These are phyloP conservation scores for Drosophila suzukii DNA, from an alignment of 1,140 invertebrate genomes.

Conservation along the genomic window DNA sequence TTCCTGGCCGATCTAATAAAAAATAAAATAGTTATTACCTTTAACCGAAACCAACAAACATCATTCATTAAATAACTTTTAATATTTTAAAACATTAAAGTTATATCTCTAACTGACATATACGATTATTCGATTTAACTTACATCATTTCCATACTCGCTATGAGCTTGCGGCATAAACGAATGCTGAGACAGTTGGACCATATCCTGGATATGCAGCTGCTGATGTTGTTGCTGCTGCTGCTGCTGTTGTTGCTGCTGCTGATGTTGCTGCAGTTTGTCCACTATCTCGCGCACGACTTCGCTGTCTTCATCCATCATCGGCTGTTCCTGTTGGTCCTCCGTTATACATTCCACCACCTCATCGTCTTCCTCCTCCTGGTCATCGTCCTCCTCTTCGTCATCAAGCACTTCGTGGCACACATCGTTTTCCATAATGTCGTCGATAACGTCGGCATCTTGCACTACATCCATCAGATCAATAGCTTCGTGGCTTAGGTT, in stretches of 20 bases:
- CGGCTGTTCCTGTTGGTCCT: constrained; percentile 38
- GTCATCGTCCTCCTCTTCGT: constrained; percentile 49
- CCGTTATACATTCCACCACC: constrained; percentile 62
- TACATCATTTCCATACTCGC: constrained; percentile 66
- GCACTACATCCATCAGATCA: constrained; percentile 75
- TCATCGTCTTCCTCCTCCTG: constrained; percentile 69
- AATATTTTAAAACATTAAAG: no score
- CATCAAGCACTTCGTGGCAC: constrained; percentile 62
- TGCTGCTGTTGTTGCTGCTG: constrained; percentile 64
- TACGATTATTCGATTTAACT: constrained; percentile 11
- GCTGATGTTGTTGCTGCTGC: constrained; percentile 55
- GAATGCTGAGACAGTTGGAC: constrained; percentile 68
- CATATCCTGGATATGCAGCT: constrained; percentile 61
- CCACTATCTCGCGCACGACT: constrained; percentile 73
- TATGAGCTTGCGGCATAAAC: constrained; percentile 66
- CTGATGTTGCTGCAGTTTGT: constrained; percentile 76
- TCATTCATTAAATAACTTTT: no score
- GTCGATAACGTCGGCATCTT: constrained; percentile 63
- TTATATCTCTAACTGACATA: no score
- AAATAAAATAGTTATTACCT: no score
- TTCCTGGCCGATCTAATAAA: constrained; percentile 51
- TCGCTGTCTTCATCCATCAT: constrained; percentile 62
- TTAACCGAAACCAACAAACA: no score
- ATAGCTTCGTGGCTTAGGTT: constrained; percentile 65
- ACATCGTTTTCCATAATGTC: constrained; percentile 69